Evolutionary conservation across 1,140 invertebrate species (phyloP), one percentile per base, ranked within the genome.

Genomic region (Drosophila neocordata): DNA sequence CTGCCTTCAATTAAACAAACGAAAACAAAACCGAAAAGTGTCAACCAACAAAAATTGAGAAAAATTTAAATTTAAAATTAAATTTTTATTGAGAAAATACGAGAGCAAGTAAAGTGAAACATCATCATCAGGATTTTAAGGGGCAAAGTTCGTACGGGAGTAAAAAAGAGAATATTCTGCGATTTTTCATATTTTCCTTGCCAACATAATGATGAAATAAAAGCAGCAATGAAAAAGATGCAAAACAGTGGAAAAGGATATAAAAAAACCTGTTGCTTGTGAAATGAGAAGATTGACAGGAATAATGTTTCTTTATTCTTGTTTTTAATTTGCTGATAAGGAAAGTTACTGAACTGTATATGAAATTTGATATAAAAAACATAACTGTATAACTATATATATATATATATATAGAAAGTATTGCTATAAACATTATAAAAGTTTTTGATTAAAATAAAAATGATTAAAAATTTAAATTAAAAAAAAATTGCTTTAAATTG

Each of bases 1-100:
- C 59, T 59, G 18, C 13, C 24, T 63, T 76, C 73, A 75, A 76
- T 76, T 76, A 76, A 75, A 64, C 69, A 37, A 52, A 37, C 13
- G 8, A 64, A 75, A 63, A 38, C 38, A 69, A 20, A 37, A 65
- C 48, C 27, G 37, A 38, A 60, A 53, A 15, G 64, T 37, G 71
- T 55, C 65, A 53, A 55, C 35, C 59, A 27, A 65, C 53, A 59
- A 48, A 69, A 69, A 51, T 20, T 38, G 18, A 34, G 58, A 58
- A 63, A 63, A 59, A 63, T 63, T 75, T 61, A 69, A 73, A 13
- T 15, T 37, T 38, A 20, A 35, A 56, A 48, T 48, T 11, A 52
- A 27, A 51, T n/a, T n/a, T n/a, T n/a, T n/a, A 72, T 22, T 13
- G 8, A 13, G 15, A 56, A 55, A 55, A 55, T 55, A 31, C 13